phyloP scores from a whole-genome alignment of 2,888 invertebrate genomes.

The Tenthredo distinguenda region DNA sequence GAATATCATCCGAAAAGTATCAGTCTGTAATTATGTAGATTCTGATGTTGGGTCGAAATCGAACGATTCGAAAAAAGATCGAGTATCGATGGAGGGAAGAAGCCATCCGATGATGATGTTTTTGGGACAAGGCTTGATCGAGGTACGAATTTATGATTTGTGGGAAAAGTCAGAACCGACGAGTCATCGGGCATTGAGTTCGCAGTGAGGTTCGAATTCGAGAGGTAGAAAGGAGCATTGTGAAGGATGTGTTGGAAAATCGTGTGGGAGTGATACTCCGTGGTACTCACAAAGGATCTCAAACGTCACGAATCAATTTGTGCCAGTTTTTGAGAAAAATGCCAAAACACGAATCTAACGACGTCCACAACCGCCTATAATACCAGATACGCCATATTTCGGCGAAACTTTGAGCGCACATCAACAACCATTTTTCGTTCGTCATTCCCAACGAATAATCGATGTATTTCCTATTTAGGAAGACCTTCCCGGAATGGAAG shows the following conservation, averaged over 20 bases:
- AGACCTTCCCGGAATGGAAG: neutral
- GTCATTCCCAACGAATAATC: conserved; percentile 25
- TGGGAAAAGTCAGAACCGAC: neutral
- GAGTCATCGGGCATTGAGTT: conserved; percentile 29
- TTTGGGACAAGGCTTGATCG: neutral
- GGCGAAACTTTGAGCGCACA: neutral
- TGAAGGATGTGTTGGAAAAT: conserved; percentile 51
- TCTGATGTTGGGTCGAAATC: neutral
- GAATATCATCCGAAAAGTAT: neutral
- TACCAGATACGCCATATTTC: neutral
- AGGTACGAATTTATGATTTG: neutral
- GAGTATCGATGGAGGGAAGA: neutral
- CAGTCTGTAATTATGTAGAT: neutral
- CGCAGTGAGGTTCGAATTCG: neutral
- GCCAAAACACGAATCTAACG: conserved; percentile 58
- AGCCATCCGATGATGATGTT: neutral
- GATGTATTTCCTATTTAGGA: conserved; percentile 22
- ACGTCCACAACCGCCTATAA: neutral
- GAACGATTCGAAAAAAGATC: neutral
- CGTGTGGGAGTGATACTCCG: conserved; percentile 54
- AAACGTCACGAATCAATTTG: conserved; percentile 66
- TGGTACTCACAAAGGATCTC: conserved; percentile 54
- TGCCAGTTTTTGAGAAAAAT: conserved; percentile 56
- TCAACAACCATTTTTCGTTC: neutral
- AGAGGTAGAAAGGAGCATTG: conserved; percentile 19